Conservation (phyloP, 2,113 vertebrate genomes). For the Petromus typicus region DNA sequence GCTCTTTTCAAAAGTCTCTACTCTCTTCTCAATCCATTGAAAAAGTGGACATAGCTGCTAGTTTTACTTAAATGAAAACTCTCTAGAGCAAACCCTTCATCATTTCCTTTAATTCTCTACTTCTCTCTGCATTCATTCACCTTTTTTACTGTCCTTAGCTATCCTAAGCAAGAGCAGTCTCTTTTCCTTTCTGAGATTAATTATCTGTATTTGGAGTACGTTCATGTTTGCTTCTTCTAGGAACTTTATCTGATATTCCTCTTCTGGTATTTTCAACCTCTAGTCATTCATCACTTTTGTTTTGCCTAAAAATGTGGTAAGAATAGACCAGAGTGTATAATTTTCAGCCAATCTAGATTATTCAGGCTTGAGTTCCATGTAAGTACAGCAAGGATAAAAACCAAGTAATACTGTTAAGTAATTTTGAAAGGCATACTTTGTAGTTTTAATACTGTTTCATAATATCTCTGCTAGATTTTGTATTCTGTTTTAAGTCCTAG, state of each 20-base stretch:
- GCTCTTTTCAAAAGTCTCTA: background rate
- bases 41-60: background rate
- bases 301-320: conserved; percentile 22
- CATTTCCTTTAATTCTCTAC: conserved; percentile 9
- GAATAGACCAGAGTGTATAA: background rate
- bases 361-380: background rate
- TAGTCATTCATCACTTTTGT: background rate
- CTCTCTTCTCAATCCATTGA: background rate
- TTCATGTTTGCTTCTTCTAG: background rate
- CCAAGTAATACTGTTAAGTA: background rate
- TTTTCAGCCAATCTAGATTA: background rate
- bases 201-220: background rate
- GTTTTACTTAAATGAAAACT: background rate
- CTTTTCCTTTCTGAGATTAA: background rate
- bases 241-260: background rate
- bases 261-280: background rate
- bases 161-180: background rate
- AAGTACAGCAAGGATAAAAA: background rate
- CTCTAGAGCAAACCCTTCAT: background rate
- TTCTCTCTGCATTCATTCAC: background rate
- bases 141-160: background rate
- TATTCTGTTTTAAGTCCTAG: background rate
- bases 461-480: background rate
- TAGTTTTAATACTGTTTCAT: background rate
- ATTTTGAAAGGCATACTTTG: background rate